These are phyloP conservation scores for Saguinus imperator DNA, from an alignment of 2,113 vertebrate genomes.

Conservation along the genomic window DNA sequence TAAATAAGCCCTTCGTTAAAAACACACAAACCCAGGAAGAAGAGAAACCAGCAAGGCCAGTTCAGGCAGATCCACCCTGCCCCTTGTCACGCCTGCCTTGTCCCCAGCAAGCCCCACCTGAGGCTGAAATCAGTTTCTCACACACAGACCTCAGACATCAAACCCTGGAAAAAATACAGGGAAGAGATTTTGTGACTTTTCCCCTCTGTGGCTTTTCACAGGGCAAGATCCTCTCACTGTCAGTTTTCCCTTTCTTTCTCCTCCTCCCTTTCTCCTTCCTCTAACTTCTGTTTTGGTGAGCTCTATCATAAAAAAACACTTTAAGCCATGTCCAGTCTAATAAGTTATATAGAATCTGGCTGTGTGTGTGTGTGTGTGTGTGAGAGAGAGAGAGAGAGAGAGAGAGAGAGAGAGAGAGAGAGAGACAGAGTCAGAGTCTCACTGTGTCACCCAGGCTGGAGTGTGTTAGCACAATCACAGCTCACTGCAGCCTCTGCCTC, in stretches of 20 bases:
- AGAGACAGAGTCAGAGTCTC: too few species aligned
- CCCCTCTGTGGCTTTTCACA: not conserved
- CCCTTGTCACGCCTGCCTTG: not conserved
- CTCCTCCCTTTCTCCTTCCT: not conserved
- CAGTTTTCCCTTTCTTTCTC: not conserved
- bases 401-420: too few species aligned
- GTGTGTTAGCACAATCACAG: too few species aligned
- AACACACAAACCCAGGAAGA: slow-evolving; percentile 17
- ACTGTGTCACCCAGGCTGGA: too few species aligned
- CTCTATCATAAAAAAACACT: not conserved
- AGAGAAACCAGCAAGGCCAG: slow-evolving; percentile 55
- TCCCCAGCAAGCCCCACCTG: not conserved
- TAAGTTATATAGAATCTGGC: not conserved
- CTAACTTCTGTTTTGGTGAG: not conserved
- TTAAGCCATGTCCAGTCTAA: not conserved
- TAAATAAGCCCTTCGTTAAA: slow-evolving; percentile 58
- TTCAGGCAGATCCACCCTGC: not conserved
- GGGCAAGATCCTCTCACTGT: not conserved
- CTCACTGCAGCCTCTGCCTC: too few species aligned
- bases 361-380: too few species aligned
- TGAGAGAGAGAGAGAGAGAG: too few species aligned
- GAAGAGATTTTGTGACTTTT: not conserved
- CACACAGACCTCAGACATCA: not conserved
- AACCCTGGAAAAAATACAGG: not conserved
- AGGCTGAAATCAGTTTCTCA: slow-evolving; percentile 22